Evolutionary conservation across 2,888 invertebrate species (phyloP).

Genomic region (Chloroclystis v-ata): DNA sequence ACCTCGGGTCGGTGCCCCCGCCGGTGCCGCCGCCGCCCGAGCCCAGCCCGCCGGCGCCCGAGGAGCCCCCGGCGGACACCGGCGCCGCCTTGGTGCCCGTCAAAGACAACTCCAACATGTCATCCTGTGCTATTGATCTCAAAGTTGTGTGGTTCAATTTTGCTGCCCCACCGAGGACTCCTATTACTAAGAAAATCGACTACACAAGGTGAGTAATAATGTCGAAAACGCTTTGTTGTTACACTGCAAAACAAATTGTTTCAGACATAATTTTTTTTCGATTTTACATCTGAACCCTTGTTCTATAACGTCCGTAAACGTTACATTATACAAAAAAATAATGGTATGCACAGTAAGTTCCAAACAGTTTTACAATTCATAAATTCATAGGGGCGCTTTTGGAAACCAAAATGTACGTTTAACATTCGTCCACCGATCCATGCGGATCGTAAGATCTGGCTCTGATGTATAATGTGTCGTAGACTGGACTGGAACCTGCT

Average conservation of each 20-base stretch:
- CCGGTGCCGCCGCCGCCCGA: conserved; percentile 53
- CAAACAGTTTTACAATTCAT: no score
- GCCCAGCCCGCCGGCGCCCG: conserved; percentile 56
- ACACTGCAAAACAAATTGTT: not conserved
- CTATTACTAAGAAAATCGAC: conserved; percentile 95
- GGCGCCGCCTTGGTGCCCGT: conserved; percentile 62
- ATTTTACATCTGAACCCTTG: no score
- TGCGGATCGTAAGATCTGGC: no score
- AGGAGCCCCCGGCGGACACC: conserved; percentile 60
- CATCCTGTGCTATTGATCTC: conserved; percentile 92
- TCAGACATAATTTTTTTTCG: no score
- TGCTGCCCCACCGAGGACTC: conserved; percentile 96
- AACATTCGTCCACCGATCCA: no score
- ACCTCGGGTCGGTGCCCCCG: conserved; percentile 64
- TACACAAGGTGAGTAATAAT: conserved; percentile 83
- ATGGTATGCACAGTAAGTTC: no score
- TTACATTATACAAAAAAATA: no score
- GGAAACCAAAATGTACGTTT: no score
- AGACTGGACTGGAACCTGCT: conserved; percentile 97
- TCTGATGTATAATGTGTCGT: conserved; percentile 11
- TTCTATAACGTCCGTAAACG: no score
- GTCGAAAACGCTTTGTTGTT: no score
- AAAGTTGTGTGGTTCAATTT: conserved; percentile 98
- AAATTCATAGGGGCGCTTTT: no score
- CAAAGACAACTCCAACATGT: conserved; percentile 85